Evolutionary conservation across 2,888 invertebrate species (phyloP).

Genomic region (Eupeodes latifasciatus): DNA sequence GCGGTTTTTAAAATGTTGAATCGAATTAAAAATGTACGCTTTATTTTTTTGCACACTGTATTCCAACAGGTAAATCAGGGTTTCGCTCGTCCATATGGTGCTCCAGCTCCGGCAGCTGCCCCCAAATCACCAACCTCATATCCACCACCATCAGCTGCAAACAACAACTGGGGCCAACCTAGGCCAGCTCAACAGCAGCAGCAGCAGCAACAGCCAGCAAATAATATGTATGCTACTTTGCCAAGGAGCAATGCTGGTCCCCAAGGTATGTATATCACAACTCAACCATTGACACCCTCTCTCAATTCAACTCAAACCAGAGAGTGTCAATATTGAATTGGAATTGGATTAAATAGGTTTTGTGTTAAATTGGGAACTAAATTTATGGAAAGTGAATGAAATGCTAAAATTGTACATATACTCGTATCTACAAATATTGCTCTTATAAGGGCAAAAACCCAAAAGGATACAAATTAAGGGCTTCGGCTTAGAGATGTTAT

Average conservation of each 20-base stretch:
- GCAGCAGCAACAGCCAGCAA: conserved; percentile 75
- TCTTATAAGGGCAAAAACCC: background rate
- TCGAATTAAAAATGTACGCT: conserved; percentile 44
- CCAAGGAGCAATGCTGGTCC: conserved; percentile 82
- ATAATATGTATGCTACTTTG: conserved; percentile 83
- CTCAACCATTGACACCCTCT: conserved; percentile 6
- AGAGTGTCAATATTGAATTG: conserved; percentile 72
- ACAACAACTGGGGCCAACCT: conserved; percentile 76
- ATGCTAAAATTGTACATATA: conserved; percentile 15
- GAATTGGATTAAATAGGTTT: conserved; percentile 74
- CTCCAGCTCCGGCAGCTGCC: conserved; percentile 79
- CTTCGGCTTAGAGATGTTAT: background rate
- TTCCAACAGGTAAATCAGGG: conserved; percentile 82
- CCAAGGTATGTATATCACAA: conserved; percentile 82
- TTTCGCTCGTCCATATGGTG: conserved; percentile 83
- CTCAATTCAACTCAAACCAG: background rate
- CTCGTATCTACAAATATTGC: background rate
- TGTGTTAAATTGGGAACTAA: conserved; percentile 70
- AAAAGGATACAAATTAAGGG: background rate
- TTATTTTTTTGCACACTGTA: conserved; percentile 36
- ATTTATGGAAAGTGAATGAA: conserved; percentile 73
- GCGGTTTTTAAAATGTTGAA: conserved; percentile 15
- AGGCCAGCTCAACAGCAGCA: conserved; percentile 76
- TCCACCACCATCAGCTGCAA: conserved; percentile 79
- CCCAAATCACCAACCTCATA: conserved; percentile 83